A percentile compares a stretch with the other conserved stretches of the same genome.
Conservation (phyloP, 2,888 invertebrate genomes). For the Cerceris rybyensis region DNA sequence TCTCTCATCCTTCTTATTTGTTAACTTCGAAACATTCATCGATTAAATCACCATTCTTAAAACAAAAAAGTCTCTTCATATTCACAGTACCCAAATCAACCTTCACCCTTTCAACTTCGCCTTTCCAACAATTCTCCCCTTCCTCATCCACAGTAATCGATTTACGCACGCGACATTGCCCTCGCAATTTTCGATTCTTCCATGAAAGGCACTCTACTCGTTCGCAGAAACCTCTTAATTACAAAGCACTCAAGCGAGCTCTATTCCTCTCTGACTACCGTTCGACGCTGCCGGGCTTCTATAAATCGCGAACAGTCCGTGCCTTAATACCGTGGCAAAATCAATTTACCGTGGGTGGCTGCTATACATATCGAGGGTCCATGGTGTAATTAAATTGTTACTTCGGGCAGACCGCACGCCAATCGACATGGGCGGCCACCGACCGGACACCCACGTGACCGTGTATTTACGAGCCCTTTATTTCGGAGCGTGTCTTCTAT, state of each 20-base stretch:
- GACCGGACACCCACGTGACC: constrained; percentile 76
- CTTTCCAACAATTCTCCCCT: too few species aligned
- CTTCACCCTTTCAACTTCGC: too few species aligned
- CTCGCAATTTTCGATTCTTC: too few species aligned
- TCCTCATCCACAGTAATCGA: too few species aligned
- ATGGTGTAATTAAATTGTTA: constrained; percentile 82
- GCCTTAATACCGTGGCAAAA: constrained; percentile 81
- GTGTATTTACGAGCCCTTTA: constrained; percentile 72
- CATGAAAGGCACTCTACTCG: neutral
- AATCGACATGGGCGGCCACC: constrained; percentile 81
- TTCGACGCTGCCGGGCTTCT: constrained; percentile 74
- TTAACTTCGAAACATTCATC: too few species aligned
- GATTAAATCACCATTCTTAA: too few species aligned
- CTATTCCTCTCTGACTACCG: constrained; percentile 76
- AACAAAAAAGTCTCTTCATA: too few species aligned
- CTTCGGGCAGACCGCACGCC: constrained; percentile 80
- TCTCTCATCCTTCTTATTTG: too few species aligned
- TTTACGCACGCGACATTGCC: too few species aligned
- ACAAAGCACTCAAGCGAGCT: constrained; percentile 52
- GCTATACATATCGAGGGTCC: constrained; percentile 77
- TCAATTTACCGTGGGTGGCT: constrained; percentile 82
- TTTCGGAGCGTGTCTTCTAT: constrained; percentile 74
- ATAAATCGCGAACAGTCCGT: constrained; percentile 75
- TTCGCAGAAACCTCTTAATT: constrained; percentile 59
- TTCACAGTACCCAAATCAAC: too few species aligned